A percentile compares a stretch with the other conserved stretches of the same genome.
phyloP scores from a whole-genome alignment of 2,888 invertebrate species.

The Tolmerus cingulatus region DNA sequence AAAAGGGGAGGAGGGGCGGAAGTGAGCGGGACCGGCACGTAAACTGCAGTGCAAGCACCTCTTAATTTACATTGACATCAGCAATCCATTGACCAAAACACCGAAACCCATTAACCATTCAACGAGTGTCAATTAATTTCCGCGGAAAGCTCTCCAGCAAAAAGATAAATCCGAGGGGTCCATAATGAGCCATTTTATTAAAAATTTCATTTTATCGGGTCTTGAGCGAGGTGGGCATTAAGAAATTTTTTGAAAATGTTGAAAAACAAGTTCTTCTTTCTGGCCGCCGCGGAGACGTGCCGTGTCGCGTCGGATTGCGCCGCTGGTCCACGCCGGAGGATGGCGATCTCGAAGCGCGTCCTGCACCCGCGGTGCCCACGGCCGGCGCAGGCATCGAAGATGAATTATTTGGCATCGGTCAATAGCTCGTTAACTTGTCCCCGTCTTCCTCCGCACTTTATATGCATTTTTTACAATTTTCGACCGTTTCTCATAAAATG shows the following conservation, averaged over 20 bases:
- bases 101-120: slow-evolving; percentile 44
- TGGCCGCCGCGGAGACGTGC: background rate
- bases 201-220: slow-evolving; percentile 42
- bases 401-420: slow-evolving; percentile 47
- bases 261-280: slow-evolving; percentile 43
- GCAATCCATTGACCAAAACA: slow-evolving; percentile 38
- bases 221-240: slow-evolving; percentile 12
- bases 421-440: slow-evolving; percentile 38
- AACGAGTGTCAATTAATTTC: slow-evolving; percentile 43
- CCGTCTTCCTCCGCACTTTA: slow-evolving; percentile 6
- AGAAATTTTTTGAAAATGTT: slow-evolving; percentile 31
- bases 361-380: slow-evolving; percentile 28
- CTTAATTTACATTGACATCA: slow-evolving; percentile 41
- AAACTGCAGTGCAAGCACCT: slow-evolving; percentile 41
- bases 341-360: slow-evolving; percentile 16
- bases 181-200: slow-evolving; percentile 44
- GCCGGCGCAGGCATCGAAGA: slow-evolving; percentile 40
- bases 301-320: background rate
- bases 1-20: background rate
- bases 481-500: slow-evolving; percentile 45
- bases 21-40: background rate
- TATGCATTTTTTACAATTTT: slow-evolving; percentile 35
- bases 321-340: background rate
- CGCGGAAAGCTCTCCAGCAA: slow-evolving; percentile 9
- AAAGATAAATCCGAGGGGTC: slow-evolving; percentile 5